Percentiles rank a stretch among this genome's conserved stretches.
These are phyloP conservation scores for Acrocera orbiculus DNA, from an alignment of 2,888 invertebrate species.

Conservation along the genomic window DNA sequence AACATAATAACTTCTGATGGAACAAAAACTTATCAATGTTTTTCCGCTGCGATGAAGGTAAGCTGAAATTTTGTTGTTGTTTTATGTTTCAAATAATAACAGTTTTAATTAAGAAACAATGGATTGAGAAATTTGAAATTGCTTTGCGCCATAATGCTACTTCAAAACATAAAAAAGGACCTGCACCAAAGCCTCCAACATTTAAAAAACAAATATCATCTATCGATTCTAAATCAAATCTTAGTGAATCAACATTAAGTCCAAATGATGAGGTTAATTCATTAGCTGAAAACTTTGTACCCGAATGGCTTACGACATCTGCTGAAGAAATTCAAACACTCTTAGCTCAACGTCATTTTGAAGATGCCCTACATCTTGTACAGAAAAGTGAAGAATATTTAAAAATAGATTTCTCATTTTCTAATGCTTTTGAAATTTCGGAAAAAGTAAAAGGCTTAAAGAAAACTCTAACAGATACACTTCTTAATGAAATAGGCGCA, in stretches of 20 bases:
- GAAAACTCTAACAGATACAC: slow-evolving; percentile 61
- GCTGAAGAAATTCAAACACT: slow-evolving; percentile 89
- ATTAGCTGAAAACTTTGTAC: slow-evolving; percentile 28
- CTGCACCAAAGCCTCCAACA: slow-evolving; percentile 31
- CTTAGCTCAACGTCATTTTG: slow-evolving; percentile 90
- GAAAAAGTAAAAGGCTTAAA: slow-evolving; percentile 50
- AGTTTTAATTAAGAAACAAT: slow-evolving; percentile 51
- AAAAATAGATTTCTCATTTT: slow-evolving; percentile 20
- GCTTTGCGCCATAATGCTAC: slow-evolving; percentile 66
- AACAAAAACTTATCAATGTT: slow-evolving; percentile 79
- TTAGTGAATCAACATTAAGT: slow-evolving; percentile 16
- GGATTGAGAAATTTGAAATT: slow-evolving; percentile 83
- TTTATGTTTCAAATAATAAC: not conserved
- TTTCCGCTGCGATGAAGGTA: slow-evolving; percentile 45
- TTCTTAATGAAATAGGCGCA: slow-evolving; percentile 76
- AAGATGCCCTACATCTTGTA: slow-evolving; percentile 71
- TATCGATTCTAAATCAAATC: slow-evolving; percentile 17
- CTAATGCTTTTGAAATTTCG: slow-evolving; percentile 20
- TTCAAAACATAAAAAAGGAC: slow-evolving; percentile 39
- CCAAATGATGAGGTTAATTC: slow-evolving; percentile 18
- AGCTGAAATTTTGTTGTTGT: not conserved
- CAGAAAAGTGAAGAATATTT: slow-evolving; percentile 46
- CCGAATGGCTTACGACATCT: slow-evolving; percentile 81
- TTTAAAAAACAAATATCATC: slow-evolving; percentile 15
- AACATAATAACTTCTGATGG: slow-evolving; percentile 90